Evolutionary conservation across 2,888 invertebrate genomes (phyloP).

Genomic region (Epinotia bilunana): DNA sequence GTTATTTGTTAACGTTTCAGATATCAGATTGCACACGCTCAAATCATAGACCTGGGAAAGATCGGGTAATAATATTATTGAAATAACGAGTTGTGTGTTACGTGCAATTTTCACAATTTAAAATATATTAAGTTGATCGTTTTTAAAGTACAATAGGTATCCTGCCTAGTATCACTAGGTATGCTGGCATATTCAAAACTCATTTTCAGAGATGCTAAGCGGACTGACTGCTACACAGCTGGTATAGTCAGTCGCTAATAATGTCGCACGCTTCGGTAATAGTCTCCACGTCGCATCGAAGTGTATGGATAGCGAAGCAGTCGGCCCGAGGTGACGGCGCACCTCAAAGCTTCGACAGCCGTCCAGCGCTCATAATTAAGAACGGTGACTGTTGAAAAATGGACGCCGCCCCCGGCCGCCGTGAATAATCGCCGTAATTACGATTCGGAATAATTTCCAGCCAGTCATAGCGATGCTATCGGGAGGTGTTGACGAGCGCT

Average conservation of each 20-base stretch:
- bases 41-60: too few relatives aligned
- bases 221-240: not conserved
- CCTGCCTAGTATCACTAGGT: too few relatives aligned
- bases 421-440: slow-evolving; percentile 85
- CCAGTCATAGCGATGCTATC: slow-evolving; percentile 85
- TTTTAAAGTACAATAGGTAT: too few relatives aligned
- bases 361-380: slow-evolving; percentile 84
- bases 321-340: slow-evolving; percentile 82
- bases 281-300: slow-evolving; percentile 54
- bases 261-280: slow-evolving; percentile 42
- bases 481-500: slow-evolving; percentile 83
- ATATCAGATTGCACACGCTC: not conserved
- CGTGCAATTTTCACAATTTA: too few relatives aligned
- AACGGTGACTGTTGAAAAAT: slow-evolving; percentile 85
- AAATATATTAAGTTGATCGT: too few relatives aligned
- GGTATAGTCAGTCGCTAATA: not conserved
- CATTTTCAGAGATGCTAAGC: not conserved
- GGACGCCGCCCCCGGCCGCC: slow-evolving; percentile 84
- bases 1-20: not conserved
- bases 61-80: too few relatives aligned
- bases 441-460: slow-evolving; percentile 84
- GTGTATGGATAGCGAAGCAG: slow-evolving; percentile 67
- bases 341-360: slow-evolving; percentile 84
- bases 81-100: too few relatives aligned
- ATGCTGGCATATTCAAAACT: not conserved